These are phyloP conservation scores for Ploceus nigricollis DNA, from an alignment of 2,113 vertebrate genomes.

Conservation along the genomic window DNA sequence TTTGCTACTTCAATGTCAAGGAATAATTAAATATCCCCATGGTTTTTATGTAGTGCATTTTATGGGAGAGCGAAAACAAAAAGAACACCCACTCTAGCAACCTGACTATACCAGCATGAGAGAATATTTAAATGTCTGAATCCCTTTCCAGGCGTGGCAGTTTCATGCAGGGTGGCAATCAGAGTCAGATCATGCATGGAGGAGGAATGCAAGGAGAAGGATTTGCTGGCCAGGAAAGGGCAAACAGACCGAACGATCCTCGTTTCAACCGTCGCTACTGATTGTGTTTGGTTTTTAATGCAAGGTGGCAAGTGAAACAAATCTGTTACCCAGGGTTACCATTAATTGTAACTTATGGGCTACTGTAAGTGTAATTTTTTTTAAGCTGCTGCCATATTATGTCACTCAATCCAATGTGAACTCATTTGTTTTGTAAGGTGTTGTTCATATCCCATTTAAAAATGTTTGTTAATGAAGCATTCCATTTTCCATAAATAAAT, in stretches of 20 bases:
- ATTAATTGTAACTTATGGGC: constrained; percentile 54
- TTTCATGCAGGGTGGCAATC: constrained; percentile 85
- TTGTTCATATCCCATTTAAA: constrained; percentile 63
- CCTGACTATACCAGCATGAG: background rate
- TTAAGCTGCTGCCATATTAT: constrained; percentile 74
- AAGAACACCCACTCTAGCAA: background rate
- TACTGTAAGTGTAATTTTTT: constrained; percentile 70
- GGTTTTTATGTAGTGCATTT: background rate
- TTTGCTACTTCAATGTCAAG: background rate
- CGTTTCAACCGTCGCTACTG: constrained; percentile 80
- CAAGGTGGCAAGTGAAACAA: constrained; percentile 39
- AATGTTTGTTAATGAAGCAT: constrained; percentile 67
- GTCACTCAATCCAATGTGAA: constrained; percentile 76
- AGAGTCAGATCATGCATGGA: constrained; percentile 85
- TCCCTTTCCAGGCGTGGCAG: constrained; percentile 77
- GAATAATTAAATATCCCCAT: background rate
- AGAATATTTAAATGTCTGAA: background rate
- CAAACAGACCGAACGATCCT: constrained; percentile 69
- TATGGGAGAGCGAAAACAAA: background rate
- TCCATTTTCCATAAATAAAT: constrained; percentile 68
- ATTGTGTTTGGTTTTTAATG: constrained; percentile 52
- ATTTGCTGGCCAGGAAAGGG: constrained; percentile 82
- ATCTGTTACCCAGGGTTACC: constrained; percentile 55
- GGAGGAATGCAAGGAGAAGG: constrained; percentile 84
- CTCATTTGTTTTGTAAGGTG: constrained; percentile 74